phyloP scores from a whole-genome alignment of 2,888 invertebrate species.

The Calameuta filiformis region DNA sequence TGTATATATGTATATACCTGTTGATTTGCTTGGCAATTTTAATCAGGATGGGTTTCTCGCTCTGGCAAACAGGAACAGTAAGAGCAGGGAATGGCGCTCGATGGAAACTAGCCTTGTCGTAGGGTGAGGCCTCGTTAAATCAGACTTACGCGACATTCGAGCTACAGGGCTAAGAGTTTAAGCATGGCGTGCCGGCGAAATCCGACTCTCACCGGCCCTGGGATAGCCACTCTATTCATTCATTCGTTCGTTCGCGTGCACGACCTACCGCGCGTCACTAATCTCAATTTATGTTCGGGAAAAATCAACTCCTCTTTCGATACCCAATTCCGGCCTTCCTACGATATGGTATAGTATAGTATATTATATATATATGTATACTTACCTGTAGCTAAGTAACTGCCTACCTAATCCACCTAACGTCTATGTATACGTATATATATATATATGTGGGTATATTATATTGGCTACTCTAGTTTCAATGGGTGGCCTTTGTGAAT shows the following conservation, averaged over 20 bases:
- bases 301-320: slow-evolving; percentile 48
- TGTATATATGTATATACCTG: not conserved
- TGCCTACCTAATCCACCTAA: not conserved
- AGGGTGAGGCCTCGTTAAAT: slow-evolving; percentile 43
- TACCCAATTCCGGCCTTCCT: not conserved
- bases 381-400: slow-evolving; percentile 28
- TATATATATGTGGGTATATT: too few relatives aligned
- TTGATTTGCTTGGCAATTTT: not conserved
- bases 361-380: slow-evolving; percentile 25
- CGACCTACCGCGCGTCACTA: slow-evolving; percentile 62
- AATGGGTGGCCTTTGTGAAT: not conserved
- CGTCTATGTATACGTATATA: not conserved
- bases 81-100: not conserved
- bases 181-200: slow-evolving; percentile 50
- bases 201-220: slow-evolving; percentile 43
- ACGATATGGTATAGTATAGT: not conserved
- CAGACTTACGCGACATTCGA: slow-evolving; percentile 51
- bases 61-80: not conserved
- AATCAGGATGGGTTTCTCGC: not conserved
- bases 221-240: slow-evolving; percentile 38
- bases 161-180: slow-evolving; percentile 41
- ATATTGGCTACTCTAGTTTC: not conserved
- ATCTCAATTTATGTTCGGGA: slow-evolving; percentile 54
- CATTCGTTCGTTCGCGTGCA: slow-evolving; percentile 46
- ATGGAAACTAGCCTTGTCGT: not conserved